Conservation (phyloP, 2,113 vertebrate genomes). For the Phocoena phocoena region DNA sequence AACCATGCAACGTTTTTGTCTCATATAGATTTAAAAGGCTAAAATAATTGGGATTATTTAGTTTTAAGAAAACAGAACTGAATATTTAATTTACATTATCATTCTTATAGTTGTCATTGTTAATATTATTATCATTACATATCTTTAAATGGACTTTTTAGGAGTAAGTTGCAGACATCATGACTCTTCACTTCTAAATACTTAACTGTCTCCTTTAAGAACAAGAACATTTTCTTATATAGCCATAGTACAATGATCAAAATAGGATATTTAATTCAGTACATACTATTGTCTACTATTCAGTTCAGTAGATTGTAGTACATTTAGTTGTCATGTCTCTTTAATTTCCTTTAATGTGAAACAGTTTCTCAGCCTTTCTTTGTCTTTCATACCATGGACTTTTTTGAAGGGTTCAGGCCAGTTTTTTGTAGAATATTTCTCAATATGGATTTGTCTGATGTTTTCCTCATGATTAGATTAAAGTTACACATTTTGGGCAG, state of each 20-base stretch:
- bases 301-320: not conserved
- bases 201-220: not conserved
- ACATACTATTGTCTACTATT: not conserved
- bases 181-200: not conserved
- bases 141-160: not conserved
- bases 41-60: constrained; percentile 7
- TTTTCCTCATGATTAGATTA: not conserved
- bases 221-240: not conserved
- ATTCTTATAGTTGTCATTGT: not conserved
- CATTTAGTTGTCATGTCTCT: not conserved
- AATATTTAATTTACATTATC: not conserved
- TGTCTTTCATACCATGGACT: not conserved
- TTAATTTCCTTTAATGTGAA: not conserved
- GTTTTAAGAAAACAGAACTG: not conserved
- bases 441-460: not conserved
- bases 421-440: not conserved
- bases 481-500: not conserved
- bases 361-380: not conserved
- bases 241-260: not conserved
- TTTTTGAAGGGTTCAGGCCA: not conserved
- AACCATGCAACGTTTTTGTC: not conserved
- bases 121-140: not conserved
- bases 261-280: not conserved
- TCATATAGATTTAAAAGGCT: not conserved
- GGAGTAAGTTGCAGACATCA: not conserved